These are phyloP conservation scores for Tetragonisca angustula DNA, from an alignment of 2,888 invertebrate species.

Conservation along the genomic window DNA sequence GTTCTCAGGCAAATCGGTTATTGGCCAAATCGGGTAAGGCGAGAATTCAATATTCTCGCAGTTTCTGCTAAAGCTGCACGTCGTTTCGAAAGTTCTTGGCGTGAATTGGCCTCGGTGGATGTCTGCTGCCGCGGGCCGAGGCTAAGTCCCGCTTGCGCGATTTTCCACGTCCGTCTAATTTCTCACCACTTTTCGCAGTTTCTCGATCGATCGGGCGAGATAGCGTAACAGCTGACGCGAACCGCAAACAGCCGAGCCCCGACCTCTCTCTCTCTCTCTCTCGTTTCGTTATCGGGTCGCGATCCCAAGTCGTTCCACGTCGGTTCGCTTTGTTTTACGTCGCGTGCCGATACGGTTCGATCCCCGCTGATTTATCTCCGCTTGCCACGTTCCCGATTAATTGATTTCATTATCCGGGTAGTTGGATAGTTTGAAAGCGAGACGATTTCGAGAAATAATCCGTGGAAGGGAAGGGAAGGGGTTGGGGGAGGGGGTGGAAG, in stretches of 20 bases:
- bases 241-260: not conserved
- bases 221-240: not conserved
- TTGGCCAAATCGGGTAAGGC: constrained; percentile 57
- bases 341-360: not conserved
- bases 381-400: not conserved
- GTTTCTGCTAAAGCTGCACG: constrained; percentile 61
- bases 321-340: not conserved
- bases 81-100: constrained; percentile 67
- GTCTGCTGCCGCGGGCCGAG: too few species aligned
- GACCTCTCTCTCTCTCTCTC: not conserved
- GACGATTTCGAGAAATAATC: not conserved
- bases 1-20: constrained; percentile 26
- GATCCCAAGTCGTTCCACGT: constrained; percentile 6
- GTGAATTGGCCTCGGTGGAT: constrained; percentile 59
- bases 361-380: not conserved
- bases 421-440: not conserved
- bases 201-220: constrained; percentile 1
- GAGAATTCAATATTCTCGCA: constrained; percentile 72
- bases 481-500: too few species aligned
- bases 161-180: constrained; percentile 15
- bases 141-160: not conserved
- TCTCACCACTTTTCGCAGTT: not conserved
- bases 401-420: not conserved
- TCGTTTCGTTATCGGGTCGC: constrained; percentile 16
- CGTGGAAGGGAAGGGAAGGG: too few species aligned